Evolutionary conservation across 30 jellyfish, hydroid and myxozoan genomes (phyloP).

Genomic region (Nemopilema nomurai): DNA sequence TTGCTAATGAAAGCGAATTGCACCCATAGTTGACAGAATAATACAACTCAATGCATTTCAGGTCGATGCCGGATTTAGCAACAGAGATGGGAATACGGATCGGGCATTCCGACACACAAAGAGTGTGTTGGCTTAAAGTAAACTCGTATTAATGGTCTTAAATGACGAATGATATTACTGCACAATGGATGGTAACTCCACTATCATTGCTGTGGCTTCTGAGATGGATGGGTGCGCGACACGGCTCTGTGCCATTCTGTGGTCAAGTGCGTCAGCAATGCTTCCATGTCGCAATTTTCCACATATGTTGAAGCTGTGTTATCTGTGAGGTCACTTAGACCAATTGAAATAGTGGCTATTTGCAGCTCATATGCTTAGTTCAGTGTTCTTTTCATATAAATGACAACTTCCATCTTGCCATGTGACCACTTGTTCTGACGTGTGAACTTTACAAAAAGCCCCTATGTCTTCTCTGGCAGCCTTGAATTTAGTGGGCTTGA

Average conservation of each 20-base stretch:
- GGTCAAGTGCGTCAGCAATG: background rate
- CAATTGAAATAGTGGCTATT: background rate
- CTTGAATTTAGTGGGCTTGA: background rate
- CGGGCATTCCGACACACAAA: background rate
- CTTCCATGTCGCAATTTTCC: background rate
- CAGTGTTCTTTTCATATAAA: too few relatives aligned
- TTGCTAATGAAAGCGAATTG: background rate
- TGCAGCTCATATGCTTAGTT: too few relatives aligned
- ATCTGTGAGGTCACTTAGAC: background rate
- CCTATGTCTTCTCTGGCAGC: background rate
- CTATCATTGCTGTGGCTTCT: background rate
- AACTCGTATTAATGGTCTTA: background rate
- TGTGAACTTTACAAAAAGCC: too few relatives aligned
- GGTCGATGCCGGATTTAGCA: too few relatives aligned
- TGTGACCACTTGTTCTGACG: too few relatives aligned
- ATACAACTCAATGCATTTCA: too few relatives aligned
- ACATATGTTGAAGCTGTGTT: background rate
- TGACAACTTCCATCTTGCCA: background rate
- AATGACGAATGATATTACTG: background rate
- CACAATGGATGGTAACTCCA: background rate
- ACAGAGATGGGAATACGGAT: background rate
- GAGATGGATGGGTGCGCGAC: background rate
- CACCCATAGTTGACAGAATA: too few relatives aligned
- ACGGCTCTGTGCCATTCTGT: background rate
- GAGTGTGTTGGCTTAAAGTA: background rate